Conservation (phyloP, 2,888 invertebrate genomes). For the Conomelus anceps region DNA sequence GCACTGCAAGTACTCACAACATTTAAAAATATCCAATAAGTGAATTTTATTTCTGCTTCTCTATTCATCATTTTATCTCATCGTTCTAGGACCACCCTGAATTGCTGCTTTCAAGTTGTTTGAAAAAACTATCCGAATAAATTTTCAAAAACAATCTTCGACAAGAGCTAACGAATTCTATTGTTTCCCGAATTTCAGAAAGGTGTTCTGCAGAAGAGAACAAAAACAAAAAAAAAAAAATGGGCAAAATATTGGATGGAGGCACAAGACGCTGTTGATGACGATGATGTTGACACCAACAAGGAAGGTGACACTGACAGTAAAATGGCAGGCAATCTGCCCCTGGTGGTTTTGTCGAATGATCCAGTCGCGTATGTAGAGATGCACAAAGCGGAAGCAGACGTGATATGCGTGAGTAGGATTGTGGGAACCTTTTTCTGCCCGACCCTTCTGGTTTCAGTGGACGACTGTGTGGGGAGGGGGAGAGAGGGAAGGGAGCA, state of each 20-base stretch:
- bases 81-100: not conserved
- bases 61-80: not conserved
- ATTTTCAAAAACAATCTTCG: not conserved
- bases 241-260: not conserved
- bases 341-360: not conserved
- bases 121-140: not conserved
- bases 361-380: not conserved
- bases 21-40: too few relatives aligned
- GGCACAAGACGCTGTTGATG: not conserved
- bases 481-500: too few relatives aligned
- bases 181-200: not conserved
- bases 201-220: not conserved
- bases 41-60: too few relatives aligned
- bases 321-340: not conserved
- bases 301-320: not conserved
- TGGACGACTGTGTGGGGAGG: not conserved
- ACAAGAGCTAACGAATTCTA: not conserved
- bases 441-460: not conserved
- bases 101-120: not conserved
- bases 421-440: not conserved
- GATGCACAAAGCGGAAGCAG: not conserved
- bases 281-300: not conserved
- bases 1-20: too few relatives aligned
- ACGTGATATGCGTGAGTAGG: not conserved
- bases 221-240: not conserved